Percentiles rank a stretch among this genome's conserved stretches.
phyloP scores from a whole-genome alignment of 2,797 vertebrate genomes.

The Spea hammondii region DNA sequence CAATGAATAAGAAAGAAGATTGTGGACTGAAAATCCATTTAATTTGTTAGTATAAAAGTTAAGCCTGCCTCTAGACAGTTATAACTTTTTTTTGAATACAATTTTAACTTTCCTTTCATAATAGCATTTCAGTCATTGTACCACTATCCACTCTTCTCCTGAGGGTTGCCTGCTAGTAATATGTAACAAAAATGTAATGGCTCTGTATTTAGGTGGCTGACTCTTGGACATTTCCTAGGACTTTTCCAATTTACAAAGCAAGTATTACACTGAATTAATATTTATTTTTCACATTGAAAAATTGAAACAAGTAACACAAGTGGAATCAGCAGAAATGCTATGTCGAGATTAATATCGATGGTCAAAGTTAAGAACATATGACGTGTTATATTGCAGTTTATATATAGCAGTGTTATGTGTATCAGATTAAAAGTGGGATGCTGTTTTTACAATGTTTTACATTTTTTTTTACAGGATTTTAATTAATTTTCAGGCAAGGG shows the following conservation, averaged over 20 bases:
- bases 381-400: too few relatives aligned
- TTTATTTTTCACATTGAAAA: constrained; percentile 31
- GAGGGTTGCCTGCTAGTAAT: neutral
- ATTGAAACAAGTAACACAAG: constrained; percentile 14
- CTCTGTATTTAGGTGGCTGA: constrained; percentile 7
- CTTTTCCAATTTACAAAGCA: constrained; percentile 10
- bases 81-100: constrained; percentile 47
- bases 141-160: neutral
- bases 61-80: constrained; percentile 50
- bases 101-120: constrained; percentile 49
- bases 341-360: neutral
- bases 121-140: constrained; percentile 27
- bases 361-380: too few relatives aligned
- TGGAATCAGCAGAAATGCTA: constrained; percentile 3
- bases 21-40: constrained; percentile 54
- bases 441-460: too few relatives aligned
- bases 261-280: constrained; percentile 13
- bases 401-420: too few relatives aligned
- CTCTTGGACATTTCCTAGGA: constrained; percentile 27
- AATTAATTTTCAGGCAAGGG: too few relatives aligned
- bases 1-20: constrained; percentile 55
- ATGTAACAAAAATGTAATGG: neutral
- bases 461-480: too few relatives aligned
- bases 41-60: constrained; percentile 53
- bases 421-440: too few relatives aligned